Evolutionary conservation across 1,140 invertebrate genomes (phyloP).

Genomic region (Aphaenogaster rudis): DNA sequence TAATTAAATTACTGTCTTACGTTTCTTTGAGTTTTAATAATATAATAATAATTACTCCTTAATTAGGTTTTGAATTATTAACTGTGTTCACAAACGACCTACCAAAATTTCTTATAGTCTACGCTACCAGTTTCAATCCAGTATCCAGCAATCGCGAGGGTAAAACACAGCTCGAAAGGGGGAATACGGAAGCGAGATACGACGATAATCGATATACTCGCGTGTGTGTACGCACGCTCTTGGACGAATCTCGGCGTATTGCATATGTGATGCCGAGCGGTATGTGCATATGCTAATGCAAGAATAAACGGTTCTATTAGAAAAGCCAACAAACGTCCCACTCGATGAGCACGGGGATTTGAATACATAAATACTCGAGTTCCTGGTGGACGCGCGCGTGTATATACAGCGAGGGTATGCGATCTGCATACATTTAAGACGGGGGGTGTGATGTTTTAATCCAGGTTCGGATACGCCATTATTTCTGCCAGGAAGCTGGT

Average conservation of each 20-base stretch:
- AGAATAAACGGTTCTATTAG: constrained; percentile 86
- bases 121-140: constrained; percentile 11
- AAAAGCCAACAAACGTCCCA: constrained; percentile 84
- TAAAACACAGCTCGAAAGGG: neutral
- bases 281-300: constrained; percentile 85
- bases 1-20: no score
- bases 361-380: constrained; percentile 85
- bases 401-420: constrained; percentile 71
- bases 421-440: constrained; percentile 81
- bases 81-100: neutral
- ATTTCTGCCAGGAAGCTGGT: constrained; percentile 55
- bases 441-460: constrained; percentile 82
- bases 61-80: neutral
- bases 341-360: constrained; percentile 84
- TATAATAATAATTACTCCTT: neutral
- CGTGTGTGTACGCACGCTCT: constrained; percentile 35
- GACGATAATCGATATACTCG: constrained; percentile 45
- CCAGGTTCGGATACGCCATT: constrained; percentile 67
- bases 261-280: constrained; percentile 68
- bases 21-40: neutral
- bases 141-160: constrained; percentile 9
- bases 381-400: constrained; percentile 76
- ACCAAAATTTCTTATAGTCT: neutral
- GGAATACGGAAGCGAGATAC: constrained; percentile 36
- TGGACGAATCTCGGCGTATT: constrained; percentile 49